These are phyloP conservation scores for Eulemur mongoz DNA, from an alignment of 2,797 vertebrate genomes.

Conservation along the genomic window DNA sequence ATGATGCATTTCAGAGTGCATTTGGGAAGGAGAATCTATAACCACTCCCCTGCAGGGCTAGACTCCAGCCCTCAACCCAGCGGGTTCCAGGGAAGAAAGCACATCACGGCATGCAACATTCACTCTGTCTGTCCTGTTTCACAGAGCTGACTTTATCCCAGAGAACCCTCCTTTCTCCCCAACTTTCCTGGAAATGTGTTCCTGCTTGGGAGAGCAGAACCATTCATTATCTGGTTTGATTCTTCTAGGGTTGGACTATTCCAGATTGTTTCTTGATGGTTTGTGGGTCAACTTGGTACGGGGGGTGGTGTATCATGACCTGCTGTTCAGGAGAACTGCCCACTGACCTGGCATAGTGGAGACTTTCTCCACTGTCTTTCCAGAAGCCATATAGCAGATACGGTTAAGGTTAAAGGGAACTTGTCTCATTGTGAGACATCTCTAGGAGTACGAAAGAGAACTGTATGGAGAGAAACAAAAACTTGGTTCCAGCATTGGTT, in stretches of 20 bases:
- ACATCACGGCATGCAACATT: fast-evolving
- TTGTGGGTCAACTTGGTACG: neutral
- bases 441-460: neutral
- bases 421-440: neutral
- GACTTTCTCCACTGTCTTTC: neutral
- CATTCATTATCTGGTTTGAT: neutral
- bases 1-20: neutral
- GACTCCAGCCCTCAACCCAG: neutral
- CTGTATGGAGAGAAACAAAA: neutral
- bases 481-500: neutral
- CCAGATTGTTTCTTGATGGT: neutral
- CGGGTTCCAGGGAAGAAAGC: neutral
- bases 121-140: neutral
- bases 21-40: slow-evolving; percentile 5
- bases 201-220: neutral
- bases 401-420: neutral
- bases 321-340: neutral
- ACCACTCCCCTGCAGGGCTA: neutral
- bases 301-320: neutral
- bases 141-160: neutral
- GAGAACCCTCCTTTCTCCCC: neutral
- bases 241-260: neutral
- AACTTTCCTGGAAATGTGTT: neutral
- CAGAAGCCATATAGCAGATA: neutral
- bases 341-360: neutral